Conservation (phyloP, 2,113 vertebrate species). For the Lophotis ruficrista region DNA sequence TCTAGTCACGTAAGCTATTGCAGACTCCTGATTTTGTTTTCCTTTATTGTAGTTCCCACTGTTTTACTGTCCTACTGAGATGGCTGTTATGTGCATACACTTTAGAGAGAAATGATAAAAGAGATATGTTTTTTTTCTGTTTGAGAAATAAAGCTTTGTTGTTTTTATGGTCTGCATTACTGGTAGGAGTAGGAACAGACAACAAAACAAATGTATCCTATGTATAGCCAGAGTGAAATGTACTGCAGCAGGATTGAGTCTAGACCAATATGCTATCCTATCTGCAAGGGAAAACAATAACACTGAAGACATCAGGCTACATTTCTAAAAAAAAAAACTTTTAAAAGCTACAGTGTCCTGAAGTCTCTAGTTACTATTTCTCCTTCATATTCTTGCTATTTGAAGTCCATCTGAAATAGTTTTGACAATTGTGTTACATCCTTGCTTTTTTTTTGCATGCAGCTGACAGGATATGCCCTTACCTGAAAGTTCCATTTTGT, state of each 20-base stretch:
- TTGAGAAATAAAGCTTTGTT: slow-evolving; percentile 2
- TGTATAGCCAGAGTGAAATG: neutral
- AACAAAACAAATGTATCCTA: neutral
- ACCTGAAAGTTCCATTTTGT: neutral
- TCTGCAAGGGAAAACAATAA: neutral
- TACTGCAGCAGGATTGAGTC: neutral
- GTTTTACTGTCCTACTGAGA: slow-evolving; percentile 19
- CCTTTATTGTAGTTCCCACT: neutral
- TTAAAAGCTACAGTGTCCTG: neutral
- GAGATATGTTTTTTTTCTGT: neutral
- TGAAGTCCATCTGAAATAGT: neutral
- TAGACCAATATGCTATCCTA: neutral
- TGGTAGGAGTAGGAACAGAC: neutral
- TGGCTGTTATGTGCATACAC: neutral
- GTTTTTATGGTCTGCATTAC: neutral
- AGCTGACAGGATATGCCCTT: neutral
- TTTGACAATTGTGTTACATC: neutral
- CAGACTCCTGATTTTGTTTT: slow-evolving; percentile 25
- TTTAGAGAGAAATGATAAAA: slow-evolving; percentile 33
- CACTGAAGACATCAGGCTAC: neutral
- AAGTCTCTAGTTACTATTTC: neutral
- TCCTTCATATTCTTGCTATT: neutral
- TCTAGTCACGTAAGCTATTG: slow-evolving; percentile 3
- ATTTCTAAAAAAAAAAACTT: neutral
- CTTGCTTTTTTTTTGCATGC: neutral